Evolutionary conservation across 2,797 vertebrate species (phyloP).

Genomic region (Pseudocheirus occidentalis): DNA sequence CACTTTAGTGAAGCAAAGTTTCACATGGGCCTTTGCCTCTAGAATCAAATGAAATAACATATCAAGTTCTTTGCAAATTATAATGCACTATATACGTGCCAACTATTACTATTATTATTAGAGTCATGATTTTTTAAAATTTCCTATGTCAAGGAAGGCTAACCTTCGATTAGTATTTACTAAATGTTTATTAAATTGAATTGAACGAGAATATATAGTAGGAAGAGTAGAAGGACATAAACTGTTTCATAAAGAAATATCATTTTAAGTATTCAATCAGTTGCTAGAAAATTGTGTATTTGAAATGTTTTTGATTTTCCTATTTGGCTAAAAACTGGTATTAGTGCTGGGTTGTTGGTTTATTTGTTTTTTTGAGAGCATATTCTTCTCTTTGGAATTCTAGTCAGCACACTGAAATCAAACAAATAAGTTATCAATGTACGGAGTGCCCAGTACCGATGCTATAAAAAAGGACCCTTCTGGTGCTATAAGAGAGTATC

Average conservation of each 20-base stretch:
- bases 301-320: background rate
- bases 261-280: background rate
- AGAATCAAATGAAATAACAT: background rate
- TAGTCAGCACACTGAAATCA: background rate
- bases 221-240: background rate
- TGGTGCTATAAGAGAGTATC: background rate
- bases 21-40: background rate
- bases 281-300: background rate
- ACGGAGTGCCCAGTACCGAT: background rate
- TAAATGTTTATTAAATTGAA: background rate
- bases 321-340: background rate
- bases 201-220: background rate
- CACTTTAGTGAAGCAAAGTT: background rate
- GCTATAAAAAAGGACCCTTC: background rate
- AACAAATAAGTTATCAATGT: background rate
- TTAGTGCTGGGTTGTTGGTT: no score
- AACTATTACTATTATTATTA: background rate
- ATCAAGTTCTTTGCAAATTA: background rate
- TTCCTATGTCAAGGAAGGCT: background rate
- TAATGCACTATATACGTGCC: background rate
- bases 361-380: background rate
- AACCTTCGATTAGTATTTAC: background rate
- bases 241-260: background rate
- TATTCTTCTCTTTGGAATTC: background rate
- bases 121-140: background rate